Evolutionary conservation across 2,113 vertebrate species (phyloP).

Genomic region (Menura novaehollandiae): DNA sequence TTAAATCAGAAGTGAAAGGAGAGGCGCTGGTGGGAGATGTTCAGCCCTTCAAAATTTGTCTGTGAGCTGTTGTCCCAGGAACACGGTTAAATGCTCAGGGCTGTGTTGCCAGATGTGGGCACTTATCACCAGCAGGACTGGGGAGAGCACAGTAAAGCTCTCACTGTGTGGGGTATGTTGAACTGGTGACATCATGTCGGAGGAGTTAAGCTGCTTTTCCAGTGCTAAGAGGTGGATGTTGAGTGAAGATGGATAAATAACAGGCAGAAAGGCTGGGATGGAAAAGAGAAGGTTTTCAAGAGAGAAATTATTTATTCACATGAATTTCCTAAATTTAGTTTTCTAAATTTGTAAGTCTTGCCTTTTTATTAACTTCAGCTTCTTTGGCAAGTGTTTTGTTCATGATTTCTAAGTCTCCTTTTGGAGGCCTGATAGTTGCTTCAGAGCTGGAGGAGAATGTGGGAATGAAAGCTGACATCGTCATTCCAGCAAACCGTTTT

Average conservation of each 20-base stretch:
- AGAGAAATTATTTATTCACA: neutral
- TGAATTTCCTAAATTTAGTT: neutral
- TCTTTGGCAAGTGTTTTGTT: neutral
- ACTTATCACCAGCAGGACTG: neutral
- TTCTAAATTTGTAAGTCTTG: neutral
- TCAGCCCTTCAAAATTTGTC: neutral
- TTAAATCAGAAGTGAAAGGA: neutral
- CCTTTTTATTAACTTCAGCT: neutral
- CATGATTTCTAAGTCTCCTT: neutral
- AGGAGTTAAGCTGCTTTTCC: neutral
- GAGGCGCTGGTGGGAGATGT: neutral
- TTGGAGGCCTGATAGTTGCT: neutral
- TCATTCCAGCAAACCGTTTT: neutral
- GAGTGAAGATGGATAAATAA: neutral
- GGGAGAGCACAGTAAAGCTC: neutral
- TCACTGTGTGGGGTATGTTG: neutral
- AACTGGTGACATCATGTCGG: neutral
- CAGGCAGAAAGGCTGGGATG: neutral
- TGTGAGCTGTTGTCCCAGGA: neutral
- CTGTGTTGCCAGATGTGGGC: neutral
- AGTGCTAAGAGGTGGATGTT: neutral
- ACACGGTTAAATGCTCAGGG: neutral
- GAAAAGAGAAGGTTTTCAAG: neutral
- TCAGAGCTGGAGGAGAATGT: constrained; percentile 11
- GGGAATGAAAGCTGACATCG: constrained; percentile 33